Evolutionary conservation across 2,888 invertebrate genomes (phyloP).

Genomic region (Pristionchus entomophagus): DNA sequence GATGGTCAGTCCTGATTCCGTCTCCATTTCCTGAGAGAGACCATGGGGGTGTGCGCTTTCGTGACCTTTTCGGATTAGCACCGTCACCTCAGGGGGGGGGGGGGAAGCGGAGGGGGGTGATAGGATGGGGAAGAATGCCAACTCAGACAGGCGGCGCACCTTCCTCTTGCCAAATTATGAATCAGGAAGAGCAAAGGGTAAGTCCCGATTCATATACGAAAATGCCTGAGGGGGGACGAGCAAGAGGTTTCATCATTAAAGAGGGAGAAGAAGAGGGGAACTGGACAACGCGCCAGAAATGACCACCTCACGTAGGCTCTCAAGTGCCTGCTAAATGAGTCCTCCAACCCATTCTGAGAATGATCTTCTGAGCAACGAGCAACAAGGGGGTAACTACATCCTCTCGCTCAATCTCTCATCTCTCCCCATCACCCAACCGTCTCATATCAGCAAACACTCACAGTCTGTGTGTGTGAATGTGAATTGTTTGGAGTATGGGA

Average conservation of each 20-base stretch:
- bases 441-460: constrained; percentile 43
- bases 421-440: constrained; percentile 18
- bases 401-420: neutral
- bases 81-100: too few species aligned
- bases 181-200: constrained; percentile 11
- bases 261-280: neutral
- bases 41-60: neutral
- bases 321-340: neutral
- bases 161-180: constrained; percentile 32
- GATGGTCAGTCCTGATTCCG: neutral
- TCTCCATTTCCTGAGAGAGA: neutral
- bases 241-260: neutral
- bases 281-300: neutral
- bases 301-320: constrained; percentile 9
- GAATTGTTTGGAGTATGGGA: constrained; percentile 38
- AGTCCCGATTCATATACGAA: neutral
- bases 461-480: neutral
- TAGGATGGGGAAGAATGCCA: constrained; percentile 19
- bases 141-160: constrained; percentile 10
- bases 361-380: neutral
- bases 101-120: neutral
- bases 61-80: constrained; percentile 34
- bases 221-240: neutral
- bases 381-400: neutral
- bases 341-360: neutral